Conservation (phyloP, 1,140 invertebrate species). For the Chironomus striatipennis region DNA sequence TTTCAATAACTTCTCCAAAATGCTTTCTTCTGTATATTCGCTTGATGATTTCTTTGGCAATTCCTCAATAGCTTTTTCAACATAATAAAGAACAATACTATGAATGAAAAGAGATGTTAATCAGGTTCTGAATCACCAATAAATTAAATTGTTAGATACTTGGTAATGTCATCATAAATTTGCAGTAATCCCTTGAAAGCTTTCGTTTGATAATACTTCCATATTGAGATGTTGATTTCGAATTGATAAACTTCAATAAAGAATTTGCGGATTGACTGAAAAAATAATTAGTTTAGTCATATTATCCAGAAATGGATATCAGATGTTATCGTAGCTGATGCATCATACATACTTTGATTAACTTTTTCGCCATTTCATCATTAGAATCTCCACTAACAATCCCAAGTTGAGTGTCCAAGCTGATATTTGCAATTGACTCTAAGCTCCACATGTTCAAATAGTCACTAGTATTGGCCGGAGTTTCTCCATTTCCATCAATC, state of each 20-base stretch:
- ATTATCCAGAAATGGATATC: too few species aligned
- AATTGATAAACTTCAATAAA: constrained; percentile 38
- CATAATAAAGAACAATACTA: neutral
- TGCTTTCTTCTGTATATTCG: constrained; percentile 34
- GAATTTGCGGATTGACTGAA: neutral
- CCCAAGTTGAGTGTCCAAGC: constrained; percentile 53
- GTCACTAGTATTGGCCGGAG: constrained; percentile 46
- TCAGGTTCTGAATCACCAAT: neutral
- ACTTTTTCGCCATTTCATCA: neutral
- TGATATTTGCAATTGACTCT: constrained; percentile 55
- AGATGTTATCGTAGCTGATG: too few species aligned
- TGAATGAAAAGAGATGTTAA: neutral
- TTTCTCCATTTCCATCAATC: constrained; percentile 42
- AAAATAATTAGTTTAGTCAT: neutral
- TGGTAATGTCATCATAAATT: constrained; percentile 31
- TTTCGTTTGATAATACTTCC: constrained; percentile 47
- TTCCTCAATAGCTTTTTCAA: constrained; percentile 25
- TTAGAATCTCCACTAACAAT: constrained; percentile 38
- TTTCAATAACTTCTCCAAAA: constrained; percentile 47
- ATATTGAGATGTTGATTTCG: constrained; percentile 49
- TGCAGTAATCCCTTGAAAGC: constrained; percentile 45
- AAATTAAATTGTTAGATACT: neutral
- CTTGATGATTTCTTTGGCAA: constrained; percentile 32
- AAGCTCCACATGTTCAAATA: constrained; percentile 56
- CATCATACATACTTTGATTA: neutral